Conservation (phyloP, 2,888 invertebrate species). For the Leistus spinibarbis region DNA sequence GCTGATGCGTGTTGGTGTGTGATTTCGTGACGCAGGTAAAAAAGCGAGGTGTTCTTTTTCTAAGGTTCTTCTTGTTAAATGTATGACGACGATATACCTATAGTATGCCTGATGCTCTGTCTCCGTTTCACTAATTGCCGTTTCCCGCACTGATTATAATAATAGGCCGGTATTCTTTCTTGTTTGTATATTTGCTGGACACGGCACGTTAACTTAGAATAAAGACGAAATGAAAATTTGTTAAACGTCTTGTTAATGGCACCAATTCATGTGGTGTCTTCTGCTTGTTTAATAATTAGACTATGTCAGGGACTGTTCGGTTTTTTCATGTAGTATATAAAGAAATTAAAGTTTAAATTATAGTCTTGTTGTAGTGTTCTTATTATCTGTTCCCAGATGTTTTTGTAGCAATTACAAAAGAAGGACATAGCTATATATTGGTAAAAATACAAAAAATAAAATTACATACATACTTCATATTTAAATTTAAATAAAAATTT, state of each 20-base stretch:
- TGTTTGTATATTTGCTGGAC: background rate
- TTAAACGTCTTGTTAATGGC: background rate
- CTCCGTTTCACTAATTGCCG: conserved; percentile 33
- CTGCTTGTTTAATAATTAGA: background rate
- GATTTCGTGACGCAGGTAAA: background rate
- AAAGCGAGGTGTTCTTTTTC: background rate
- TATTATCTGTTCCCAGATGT: background rate
- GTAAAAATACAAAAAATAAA: no score
- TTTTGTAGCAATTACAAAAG: no score
- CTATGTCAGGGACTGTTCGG: background rate
- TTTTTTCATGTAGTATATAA: background rate
- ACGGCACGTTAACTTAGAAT: background rate
- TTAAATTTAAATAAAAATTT: no score
- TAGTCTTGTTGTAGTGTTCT: background rate
- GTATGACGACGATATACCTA: background rate
- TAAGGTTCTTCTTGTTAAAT: background rate
- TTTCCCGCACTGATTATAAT: conserved; percentile 30
- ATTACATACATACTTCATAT: no score
- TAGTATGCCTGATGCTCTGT: background rate
- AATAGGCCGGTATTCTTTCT: conserved; percentile 17
- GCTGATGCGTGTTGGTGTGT: background rate
- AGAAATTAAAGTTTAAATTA: background rate
- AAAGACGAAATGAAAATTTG: background rate
- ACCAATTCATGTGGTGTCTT: background rate
- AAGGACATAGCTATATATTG: no score